Base-by-base conservation (phyloP, 2,797 vertebrate genomes). In the Ceyx erithaca region DNA sequence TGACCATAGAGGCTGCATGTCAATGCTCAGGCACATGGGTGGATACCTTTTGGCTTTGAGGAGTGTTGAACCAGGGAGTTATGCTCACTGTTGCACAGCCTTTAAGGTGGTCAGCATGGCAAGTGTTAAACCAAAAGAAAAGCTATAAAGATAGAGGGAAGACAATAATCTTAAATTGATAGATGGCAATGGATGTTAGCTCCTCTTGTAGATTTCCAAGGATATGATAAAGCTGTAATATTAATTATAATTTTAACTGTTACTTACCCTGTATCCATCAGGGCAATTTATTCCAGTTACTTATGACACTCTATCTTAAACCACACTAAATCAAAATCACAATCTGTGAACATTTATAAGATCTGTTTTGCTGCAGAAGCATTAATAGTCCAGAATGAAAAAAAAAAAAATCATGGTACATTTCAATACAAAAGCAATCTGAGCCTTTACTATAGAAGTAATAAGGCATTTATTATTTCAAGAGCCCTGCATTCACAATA, bases 341-440 rank as follows among this genome's bases (percentile, higher is more conserved):
- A 51, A 87, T 46, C 9, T 33, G 40, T 49, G 76, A 72, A 91
- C 93, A 95, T 69, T 76, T 79, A 1, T 61, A 93, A 94, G 80
- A 75, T 73, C 69, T 83, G 76, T 52, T 96, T 95, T 88, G 77
- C 86, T 92, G 82, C 40, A 78, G 43, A 70, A 85, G 61, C 35
- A 83, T 78, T 93, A 94, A 95, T 35, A 30, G 62, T 72, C 40
- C 31, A 70, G 48, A 67, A 1, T 14, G 68, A 66, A 73, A 59
- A 85, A 59, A 81, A 91, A 21, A 20, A 5, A 51, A 51, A 51
- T 28, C 16, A 52, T 30, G 51, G 85, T 87, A 83, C 37, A 71
- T 94, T 97, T 96, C 95, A 96, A 95, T 73, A 94, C 95, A 97
- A 97, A 95, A 95, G 80, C 59, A 87, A 95, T 85, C 85, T 90